phyloP scores from a whole-genome alignment of 2,888 invertebrate species.

The Watsonalla binaria region DNA sequence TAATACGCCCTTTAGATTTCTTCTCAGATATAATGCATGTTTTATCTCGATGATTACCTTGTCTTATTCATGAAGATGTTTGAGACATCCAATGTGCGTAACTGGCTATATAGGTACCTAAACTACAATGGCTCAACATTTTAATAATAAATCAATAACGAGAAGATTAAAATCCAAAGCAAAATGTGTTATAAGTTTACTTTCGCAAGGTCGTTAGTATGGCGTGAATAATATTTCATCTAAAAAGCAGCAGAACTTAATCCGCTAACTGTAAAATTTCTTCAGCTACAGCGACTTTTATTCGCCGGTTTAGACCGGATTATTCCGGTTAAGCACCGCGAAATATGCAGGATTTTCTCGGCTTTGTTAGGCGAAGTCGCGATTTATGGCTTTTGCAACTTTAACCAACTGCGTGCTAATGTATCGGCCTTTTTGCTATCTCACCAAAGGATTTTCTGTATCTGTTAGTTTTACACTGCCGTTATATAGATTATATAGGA shows the following conservation, averaged over 20 bases:
- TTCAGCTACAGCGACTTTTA: conserved; percentile 34
- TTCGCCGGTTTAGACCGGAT: conserved; percentile 38
- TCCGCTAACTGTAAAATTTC: conserved; percentile 28
- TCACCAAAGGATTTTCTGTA: background rate
- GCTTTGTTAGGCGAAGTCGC: conserved; percentile 36
- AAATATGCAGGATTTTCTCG: conserved; percentile 38
- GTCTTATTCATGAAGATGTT: too few species aligned
- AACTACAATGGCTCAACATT: too few species aligned
- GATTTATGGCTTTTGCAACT: conserved; percentile 13
- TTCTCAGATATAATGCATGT: too few species aligned
- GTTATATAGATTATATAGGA: background rate
- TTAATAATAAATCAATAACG: too few species aligned
- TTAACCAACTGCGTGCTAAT: background rate
- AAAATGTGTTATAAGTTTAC: background rate
- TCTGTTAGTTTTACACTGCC: background rate
- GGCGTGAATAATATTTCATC: background rate
- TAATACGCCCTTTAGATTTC: too few species aligned
- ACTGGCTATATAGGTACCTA: too few species aligned
- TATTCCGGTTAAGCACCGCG: conserved; percentile 34
- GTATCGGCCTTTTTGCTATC: background rate
- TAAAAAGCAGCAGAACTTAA: background rate
- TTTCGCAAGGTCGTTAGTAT: background rate
- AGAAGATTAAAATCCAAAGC: too few species aligned
- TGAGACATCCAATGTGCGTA: too few species aligned
- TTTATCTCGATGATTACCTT: too few species aligned